phyloP scores from a whole-genome alignment of 2,113 vertebrate species.

The Canis aureus region DNA sequence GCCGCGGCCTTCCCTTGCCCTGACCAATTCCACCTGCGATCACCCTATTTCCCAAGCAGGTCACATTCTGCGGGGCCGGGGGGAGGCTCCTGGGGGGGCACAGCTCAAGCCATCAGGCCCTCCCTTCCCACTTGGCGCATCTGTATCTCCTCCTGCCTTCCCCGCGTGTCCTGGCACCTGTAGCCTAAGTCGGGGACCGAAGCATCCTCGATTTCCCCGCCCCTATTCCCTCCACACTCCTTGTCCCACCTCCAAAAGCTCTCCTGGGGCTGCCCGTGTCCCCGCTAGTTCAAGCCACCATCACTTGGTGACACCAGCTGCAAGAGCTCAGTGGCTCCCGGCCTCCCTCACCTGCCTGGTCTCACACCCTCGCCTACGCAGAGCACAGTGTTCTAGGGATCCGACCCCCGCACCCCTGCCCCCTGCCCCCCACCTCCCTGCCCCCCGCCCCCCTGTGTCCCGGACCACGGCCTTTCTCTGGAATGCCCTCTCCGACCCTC shows the following conservation, averaged over 20 bases:
- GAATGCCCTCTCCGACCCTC: neutral
- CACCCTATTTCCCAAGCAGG: neutral
- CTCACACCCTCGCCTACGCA: too few species aligned
- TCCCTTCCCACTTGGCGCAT: neutral
- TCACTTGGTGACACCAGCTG: too few species aligned
- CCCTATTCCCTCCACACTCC: neutral
- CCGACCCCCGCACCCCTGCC: too few species aligned
- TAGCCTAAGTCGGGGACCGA: neutral
- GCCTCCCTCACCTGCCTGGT: too few species aligned
- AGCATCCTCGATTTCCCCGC: neutral
- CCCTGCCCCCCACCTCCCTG: neutral
- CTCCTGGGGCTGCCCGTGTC: neutral
- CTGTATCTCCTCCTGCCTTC: neutral
- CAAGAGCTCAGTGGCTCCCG: too few species aligned
- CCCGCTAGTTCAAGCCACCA: too few species aligned
- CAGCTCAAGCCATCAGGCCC: neutral
- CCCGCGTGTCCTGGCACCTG: too few species aligned
- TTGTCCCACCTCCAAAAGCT: neutral
- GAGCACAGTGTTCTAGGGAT: too few species aligned
- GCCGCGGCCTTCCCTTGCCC: neutral
- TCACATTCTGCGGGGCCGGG: neutral
- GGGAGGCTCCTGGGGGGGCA: neutral
- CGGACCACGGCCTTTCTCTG: neutral
- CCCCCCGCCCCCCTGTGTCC: neutral
- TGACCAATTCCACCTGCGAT: neutral